These are phyloP conservation scores for Cryptus armator DNA, from an alignment of 2,888 invertebrate species.

Conservation along the genomic window DNA sequence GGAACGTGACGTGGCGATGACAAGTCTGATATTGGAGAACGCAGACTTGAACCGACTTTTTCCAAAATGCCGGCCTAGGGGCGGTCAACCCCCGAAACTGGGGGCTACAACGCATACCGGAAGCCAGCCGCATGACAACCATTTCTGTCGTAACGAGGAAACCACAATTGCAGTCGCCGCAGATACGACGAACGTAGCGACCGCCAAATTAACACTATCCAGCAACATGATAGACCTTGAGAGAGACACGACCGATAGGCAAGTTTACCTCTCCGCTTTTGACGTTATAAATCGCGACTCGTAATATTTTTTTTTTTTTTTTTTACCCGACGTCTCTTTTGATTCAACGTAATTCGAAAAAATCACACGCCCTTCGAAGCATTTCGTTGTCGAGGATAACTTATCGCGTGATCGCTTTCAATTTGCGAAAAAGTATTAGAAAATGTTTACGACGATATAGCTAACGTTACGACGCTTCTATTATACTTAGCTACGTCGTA, in stretches of 20 bases:
- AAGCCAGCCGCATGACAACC: conserved; percentile 83
- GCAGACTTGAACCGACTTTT: conserved; percentile 84
- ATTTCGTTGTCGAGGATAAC: neutral
- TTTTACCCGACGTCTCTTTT: too few species aligned
- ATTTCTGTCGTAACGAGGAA: conserved; percentile 67
- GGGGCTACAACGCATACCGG: conserved; percentile 78
- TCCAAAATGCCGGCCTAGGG: conserved; percentile 85
- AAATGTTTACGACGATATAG: conserved; percentile 2
- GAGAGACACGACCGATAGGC: conserved; percentile 83
- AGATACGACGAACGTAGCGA: conserved; percentile 71
- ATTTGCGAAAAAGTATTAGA: neutral
- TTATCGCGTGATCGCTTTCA: conserved; percentile 1
- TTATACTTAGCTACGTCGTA: neutral
- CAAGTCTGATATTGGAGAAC: conserved; percentile 85
- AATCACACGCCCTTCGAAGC: too few species aligned
- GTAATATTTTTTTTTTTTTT: too few species aligned
- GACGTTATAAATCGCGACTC: neutral
- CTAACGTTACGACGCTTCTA: neutral
- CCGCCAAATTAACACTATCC: conserved; percentile 74
- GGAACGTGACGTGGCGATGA: conserved; percentile 84
- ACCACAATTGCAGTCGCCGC: conserved; percentile 72
- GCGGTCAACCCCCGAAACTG: conserved; percentile 81
- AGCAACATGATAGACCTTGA: conserved; percentile 84
- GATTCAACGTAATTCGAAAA: too few species aligned
- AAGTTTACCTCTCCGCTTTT: conserved; percentile 71